These are phyloP conservation scores for Cybosia mesomella DNA, from an alignment of 2,888 invertebrate genomes.

Conservation along the genomic window DNA sequence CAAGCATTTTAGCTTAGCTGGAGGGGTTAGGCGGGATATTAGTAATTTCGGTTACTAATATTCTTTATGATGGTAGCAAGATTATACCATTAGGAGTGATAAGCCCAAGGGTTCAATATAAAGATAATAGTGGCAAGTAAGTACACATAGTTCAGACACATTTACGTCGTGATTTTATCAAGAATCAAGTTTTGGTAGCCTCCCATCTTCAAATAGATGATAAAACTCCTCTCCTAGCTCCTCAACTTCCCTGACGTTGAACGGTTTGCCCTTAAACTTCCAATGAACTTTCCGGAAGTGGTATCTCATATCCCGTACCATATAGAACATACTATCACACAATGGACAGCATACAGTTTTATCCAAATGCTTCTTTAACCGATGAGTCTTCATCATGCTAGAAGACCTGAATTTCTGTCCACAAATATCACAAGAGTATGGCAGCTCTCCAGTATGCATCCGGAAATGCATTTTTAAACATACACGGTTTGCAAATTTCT, in stretches of 20 bases:
- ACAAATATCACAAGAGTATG: conserved; percentile 64
- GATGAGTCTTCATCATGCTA: conserved; percentile 63
- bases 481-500: conserved; percentile 62
- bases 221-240: conserved; percentile 53
- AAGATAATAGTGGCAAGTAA: too few species aligned
- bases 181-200: conserved; percentile 43
- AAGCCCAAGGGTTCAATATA: too few species aligned
- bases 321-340: conserved; percentile 62
- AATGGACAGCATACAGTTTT: conserved; percentile 61
- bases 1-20: too few species aligned
- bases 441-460: conserved; percentile 62
- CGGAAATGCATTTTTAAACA: conserved; percentile 64
- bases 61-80: too few species aligned
- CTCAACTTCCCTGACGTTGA: conserved; percentile 54
- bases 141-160: too few species aligned
- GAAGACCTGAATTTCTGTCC: conserved; percentile 62
- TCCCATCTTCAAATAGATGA: conserved; percentile 59
- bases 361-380: conserved; percentile 61
- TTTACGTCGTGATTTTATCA: background rate
- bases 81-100: too few species aligned
- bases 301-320: conserved; percentile 62
- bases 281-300: conserved; percentile 67
- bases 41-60: too few species aligned
- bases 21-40: too few species aligned
- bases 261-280: conserved; percentile 57